Percentiles rank a stretch among this genome's conserved stretches.
Evolutionary conservation across 2,113 vertebrate species (phyloP).

Genomic region (Daubentonia madagascariensis): DNA sequence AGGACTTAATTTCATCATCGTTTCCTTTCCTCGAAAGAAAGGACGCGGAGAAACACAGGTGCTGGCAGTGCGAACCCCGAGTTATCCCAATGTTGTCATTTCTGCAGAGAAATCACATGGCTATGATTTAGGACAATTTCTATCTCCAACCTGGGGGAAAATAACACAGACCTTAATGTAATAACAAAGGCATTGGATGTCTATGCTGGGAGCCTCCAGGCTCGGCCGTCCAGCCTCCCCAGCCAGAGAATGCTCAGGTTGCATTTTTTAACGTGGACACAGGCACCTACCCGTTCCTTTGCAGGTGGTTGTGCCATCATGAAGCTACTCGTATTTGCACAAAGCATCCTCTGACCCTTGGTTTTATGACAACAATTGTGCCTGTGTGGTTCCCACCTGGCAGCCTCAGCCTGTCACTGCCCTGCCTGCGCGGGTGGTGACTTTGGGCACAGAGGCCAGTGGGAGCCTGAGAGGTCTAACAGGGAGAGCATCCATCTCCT

Average conservation of each 20-base stretch:
- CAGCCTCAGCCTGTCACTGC: rapidly evolving
- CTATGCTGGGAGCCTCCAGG: neutral
- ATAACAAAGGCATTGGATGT: neutral
- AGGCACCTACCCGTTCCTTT: neutral
- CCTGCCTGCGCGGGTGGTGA: rapidly evolving
- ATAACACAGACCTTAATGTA: neutral
- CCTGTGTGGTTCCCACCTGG: neutral
- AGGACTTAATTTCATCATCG: rapidly evolving
- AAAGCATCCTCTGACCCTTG: rapidly evolving
- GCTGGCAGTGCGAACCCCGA: rapidly evolving
- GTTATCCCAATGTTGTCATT: rapidly evolving
- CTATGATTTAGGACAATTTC: neutral
- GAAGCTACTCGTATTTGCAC: too few relatives aligned
- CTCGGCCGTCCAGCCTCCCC: neutral
- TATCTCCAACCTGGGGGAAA: neutral
- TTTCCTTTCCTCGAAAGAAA: rapidly evolving
- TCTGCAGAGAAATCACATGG: neutral
- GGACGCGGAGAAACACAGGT: rapidly evolving
- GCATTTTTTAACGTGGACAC: too few relatives aligned
- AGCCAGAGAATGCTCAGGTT: neutral
- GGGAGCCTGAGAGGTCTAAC: neutral
- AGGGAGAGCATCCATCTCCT: neutral
- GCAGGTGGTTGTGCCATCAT: rapidly evolving
- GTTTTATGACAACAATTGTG: neutral
- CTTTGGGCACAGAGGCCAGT: neutral